A percentile compares a stretch with the other conserved stretches of the same genome.
phyloP scores from a whole-genome alignment of 2,797 vertebrate genomes.

The Tragelaphus eurycerus region DNA sequence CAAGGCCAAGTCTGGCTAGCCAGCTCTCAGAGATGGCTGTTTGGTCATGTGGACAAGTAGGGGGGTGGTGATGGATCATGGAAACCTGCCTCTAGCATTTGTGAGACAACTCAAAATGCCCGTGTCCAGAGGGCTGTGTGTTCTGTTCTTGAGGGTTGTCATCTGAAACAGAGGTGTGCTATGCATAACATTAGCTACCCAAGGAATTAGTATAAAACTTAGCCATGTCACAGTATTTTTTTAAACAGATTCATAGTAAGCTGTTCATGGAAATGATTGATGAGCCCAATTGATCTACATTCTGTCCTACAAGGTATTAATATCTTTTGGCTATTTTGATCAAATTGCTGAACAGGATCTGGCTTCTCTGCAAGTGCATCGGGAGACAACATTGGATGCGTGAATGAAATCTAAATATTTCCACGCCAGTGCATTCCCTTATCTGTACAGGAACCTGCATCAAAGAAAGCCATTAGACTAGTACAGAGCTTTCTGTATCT shows the following conservation, averaged over 20 bases:
- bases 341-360: conserved; percentile 44
- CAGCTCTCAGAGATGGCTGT: neutral
- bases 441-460: neutral
- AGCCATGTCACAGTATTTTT: neutral
- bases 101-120: neutral
- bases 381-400: neutral
- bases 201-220: conserved; percentile 43
- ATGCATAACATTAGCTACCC: neutral
- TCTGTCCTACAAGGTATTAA: neutral
- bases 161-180: conserved; percentile 39
- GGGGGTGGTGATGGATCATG: neutral
- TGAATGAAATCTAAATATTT: conserved; percentile 48
- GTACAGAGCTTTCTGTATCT: conserved; percentile 15
- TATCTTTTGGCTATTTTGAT: conserved; percentile 47
- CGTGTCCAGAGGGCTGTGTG: neutral
- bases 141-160: conserved; percentile 30
- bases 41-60: neutral
- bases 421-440: neutral
- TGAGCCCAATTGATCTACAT: conserved; percentile 2
- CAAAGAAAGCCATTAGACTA: conserved; percentile 48
- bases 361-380: conserved; percentile 26
- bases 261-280: conserved; percentile 19
- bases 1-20: neutral
- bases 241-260: conserved; percentile 13
- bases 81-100: conserved; percentile 1